A percentile compares a stretch with the other conserved stretches of the same genome.
phyloP scores from a whole-genome alignment of 2,888 invertebrate genomes.

The Gonocerus acuteangulatus region DNA sequence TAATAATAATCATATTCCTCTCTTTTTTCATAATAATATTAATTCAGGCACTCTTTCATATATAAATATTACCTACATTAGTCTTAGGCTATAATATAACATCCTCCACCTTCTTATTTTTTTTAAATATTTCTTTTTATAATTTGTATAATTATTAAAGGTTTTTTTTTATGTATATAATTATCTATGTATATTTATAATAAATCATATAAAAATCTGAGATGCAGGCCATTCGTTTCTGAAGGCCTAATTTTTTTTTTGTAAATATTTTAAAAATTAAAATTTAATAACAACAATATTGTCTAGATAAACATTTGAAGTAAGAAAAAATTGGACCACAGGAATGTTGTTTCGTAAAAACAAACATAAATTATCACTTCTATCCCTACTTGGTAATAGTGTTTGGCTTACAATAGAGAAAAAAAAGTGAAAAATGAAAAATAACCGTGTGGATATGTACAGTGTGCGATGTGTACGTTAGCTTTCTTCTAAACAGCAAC shows the following conservation, averaged over 20 bases:
- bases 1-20: background rate
- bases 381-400: background rate
- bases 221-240: conserved; percentile 1
- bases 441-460: conserved; percentile 18
- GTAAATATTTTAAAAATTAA: background rate
- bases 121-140: conserved; percentile 9
- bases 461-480: conserved; percentile 11
- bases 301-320: conserved; percentile 5
- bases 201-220: conserved; percentile 12
- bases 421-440: conserved; percentile 11
- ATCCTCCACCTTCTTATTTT: conserved; percentile 24
- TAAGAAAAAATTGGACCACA: conserved; percentile 18
- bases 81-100: conserved; percentile 19
- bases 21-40: conserved; percentile 23
- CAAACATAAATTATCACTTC: no score
- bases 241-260: background rate
- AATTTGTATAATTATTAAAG: conserved; percentile 6
- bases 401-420: background rate
- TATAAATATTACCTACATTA: conserved; percentile 24
- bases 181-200: conserved; percentile 8
- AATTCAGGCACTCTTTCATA: conserved; percentile 28
- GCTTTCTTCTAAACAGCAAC: conserved; percentile 21
- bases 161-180: conserved; percentile 4
- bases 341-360: background rate
- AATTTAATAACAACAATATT: background rate